Conservation (phyloP, 2,888 invertebrate species). For the Cyaniris semiargus region DNA sequence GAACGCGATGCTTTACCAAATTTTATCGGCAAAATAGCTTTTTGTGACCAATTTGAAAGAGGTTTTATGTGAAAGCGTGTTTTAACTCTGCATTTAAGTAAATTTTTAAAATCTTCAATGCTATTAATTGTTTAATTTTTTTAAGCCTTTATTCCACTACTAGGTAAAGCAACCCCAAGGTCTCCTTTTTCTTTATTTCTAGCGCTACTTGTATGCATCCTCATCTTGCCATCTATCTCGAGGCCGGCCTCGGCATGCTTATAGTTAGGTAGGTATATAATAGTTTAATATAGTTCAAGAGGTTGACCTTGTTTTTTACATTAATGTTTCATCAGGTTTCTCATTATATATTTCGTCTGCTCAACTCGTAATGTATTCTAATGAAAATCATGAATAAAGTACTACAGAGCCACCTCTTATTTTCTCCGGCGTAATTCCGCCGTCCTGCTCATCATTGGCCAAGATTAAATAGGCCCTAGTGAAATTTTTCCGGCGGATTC, state of each 20-base stretch:
- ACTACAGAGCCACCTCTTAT: conserved; percentile 7
- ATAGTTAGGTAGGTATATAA: too few species aligned
- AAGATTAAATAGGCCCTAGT: conserved; percentile 24
- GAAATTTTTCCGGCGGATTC: conserved; percentile 1
- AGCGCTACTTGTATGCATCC: too few species aligned
- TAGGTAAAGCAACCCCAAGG: too few species aligned
- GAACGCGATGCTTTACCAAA: conserved; percentile 18
- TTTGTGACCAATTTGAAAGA: conserved; percentile 7
- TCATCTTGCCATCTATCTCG: too few species aligned
- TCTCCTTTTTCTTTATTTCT: too few species aligned
- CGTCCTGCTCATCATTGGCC: conserved; percentile 18
- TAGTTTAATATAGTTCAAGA: too few species aligned
- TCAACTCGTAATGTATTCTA: conserved; percentile 4
- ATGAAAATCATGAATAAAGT: conserved; percentile 15
- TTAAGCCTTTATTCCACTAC: too few species aligned
- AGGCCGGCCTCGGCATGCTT: too few species aligned
- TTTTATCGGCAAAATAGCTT: conserved; percentile 17
- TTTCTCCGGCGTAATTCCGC: neutral
- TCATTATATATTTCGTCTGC: conserved; percentile 5
- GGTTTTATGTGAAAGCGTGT: neutral
- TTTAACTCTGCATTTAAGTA: neutral
- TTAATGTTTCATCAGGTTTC: conserved; percentile 11
- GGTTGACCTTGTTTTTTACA: neutral
- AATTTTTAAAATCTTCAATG: neutral
- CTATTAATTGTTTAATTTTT: too few species aligned